Evolutionary conservation across 1,140 invertebrate genomes (phyloP).

Genomic region (Drosophila virilis): DNA sequence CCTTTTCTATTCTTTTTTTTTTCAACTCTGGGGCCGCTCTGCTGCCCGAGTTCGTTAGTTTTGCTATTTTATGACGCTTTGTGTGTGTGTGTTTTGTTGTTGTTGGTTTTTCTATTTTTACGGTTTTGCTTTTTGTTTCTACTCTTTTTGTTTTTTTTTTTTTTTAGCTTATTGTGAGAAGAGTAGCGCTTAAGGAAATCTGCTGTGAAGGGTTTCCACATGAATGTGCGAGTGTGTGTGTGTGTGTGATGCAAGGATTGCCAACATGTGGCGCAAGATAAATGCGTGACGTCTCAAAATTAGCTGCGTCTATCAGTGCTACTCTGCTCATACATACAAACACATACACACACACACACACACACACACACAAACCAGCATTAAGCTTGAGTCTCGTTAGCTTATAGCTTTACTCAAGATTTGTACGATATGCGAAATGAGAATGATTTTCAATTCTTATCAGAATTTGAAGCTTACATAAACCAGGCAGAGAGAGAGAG

Average conservation of each 20-base stretch:
- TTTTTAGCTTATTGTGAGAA: conserved; percentile 28
- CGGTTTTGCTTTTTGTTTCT: conserved; percentile 4
- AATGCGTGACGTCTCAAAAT: conserved; percentile 48
- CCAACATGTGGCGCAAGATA: conserved; percentile 50
- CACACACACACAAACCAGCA: neutral
- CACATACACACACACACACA: neutral
- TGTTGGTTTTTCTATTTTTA: conserved; percentile 27
- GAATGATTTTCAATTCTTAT: conserved; percentile 20
- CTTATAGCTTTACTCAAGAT: conserved; percentile 17
- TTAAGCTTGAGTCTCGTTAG: neutral
- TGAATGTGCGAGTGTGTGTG: neutral
- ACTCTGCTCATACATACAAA: neutral
- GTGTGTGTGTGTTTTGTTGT: conserved; percentile 35
- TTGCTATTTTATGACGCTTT: conserved; percentile 57
- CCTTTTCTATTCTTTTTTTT: conserved; percentile 50
- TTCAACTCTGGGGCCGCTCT: conserved; percentile 31
- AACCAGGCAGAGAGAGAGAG: neutral
- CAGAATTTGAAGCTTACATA: neutral
- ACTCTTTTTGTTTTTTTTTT: neutral
- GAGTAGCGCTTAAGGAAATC: conserved; percentile 52
- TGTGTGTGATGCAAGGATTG: conserved; percentile 28
- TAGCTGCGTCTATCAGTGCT: conserved; percentile 36
- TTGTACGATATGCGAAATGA: conserved; percentile 29
- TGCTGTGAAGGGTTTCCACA: conserved; percentile 19
- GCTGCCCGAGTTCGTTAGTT: conserved; percentile 57